Evolutionary conservation across 1,140 invertebrate genomes (phyloP).

Genomic region (Pararge aegeria): DNA sequence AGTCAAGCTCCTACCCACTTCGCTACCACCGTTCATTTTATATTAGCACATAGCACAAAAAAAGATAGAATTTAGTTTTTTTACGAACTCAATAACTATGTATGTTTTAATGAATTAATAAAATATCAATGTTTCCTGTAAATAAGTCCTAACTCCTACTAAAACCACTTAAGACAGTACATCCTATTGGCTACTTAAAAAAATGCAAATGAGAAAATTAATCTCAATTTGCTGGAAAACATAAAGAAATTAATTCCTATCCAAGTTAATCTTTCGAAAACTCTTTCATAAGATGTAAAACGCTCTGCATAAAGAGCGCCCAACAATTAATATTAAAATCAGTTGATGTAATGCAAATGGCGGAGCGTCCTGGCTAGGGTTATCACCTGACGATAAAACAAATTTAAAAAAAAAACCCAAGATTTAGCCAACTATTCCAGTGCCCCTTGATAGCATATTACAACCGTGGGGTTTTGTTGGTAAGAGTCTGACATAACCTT

Average conservation of each 20-base stretch:
- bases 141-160: not conserved
- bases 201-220: not conserved
- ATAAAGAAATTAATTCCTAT: constrained; percentile 17
- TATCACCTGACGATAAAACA: not conserved
- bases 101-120: too few species aligned
- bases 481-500: too few species aligned
- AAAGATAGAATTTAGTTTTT: too few species aligned
- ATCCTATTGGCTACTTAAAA: too few species aligned
- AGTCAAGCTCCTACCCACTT: too few species aligned
- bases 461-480: too few species aligned
- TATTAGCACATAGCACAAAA: too few species aligned
- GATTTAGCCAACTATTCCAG: not conserved
- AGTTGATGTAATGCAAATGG: constrained; percentile 31
- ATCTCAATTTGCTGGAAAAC: constrained; percentile 4
- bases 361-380: not conserved
- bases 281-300: constrained; percentile 29
- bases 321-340: constrained; percentile 38
- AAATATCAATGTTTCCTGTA: too few species aligned
- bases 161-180: too few species aligned
- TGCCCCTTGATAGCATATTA: too few species aligned
- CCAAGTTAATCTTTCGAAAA: constrained; percentile 30
- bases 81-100: too few species aligned
- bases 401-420: not conserved
- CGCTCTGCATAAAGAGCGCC: constrained; percentile 24
- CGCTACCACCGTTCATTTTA: too few species aligned